Evolutionary conservation across 1,140 invertebrate species (phyloP).

Genomic region (Meloidogyne hapla): DNA sequence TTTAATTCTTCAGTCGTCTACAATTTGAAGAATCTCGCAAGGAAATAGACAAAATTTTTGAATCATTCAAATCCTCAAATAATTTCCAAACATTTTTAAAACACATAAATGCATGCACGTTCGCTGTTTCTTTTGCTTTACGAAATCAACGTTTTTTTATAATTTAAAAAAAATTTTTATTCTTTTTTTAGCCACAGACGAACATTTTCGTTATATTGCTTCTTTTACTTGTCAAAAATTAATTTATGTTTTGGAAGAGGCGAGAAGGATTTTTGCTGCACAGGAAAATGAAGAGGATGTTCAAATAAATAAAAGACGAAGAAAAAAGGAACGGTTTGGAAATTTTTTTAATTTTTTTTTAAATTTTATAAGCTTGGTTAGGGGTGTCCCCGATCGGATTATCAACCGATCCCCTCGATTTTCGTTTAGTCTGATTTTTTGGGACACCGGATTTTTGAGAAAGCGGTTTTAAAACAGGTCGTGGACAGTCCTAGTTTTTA

Average conservation of each 20-base stretch:
- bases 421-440: too few species aligned
- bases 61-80: background rate
- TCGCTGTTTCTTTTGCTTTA: slow-evolving; percentile 8
- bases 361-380: too few species aligned
- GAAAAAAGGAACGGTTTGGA: background rate
- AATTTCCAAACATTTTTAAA: slow-evolving; percentile 3
- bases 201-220: slow-evolving; percentile 18
- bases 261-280: background rate
- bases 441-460: too few species aligned
- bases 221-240: slow-evolving; percentile 24
- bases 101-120: slow-evolving; percentile 9
- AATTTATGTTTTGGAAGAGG: slow-evolving; percentile 19
- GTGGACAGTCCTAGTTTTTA: too few species aligned
- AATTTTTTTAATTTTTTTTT: too few species aligned
- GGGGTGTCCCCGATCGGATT: too few species aligned
- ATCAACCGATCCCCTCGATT: too few species aligned
- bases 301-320: background rate
- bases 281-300: slow-evolving; percentile 26
- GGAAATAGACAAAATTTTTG: slow-evolving; percentile 18
- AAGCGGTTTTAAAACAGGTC: too few species aligned
- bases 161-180: slow-evolving; percentile 13
- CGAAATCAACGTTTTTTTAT: background rate
- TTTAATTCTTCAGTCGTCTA: slow-evolving; percentile 17
- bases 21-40: slow-evolving; percentile 17
- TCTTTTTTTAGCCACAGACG: background rate